Percentiles rank a stretch among this genome's conserved stretches.
Conservation (phyloP, 2,797 vertebrate genomes). For the Gymnothorax reevesii region DNA sequence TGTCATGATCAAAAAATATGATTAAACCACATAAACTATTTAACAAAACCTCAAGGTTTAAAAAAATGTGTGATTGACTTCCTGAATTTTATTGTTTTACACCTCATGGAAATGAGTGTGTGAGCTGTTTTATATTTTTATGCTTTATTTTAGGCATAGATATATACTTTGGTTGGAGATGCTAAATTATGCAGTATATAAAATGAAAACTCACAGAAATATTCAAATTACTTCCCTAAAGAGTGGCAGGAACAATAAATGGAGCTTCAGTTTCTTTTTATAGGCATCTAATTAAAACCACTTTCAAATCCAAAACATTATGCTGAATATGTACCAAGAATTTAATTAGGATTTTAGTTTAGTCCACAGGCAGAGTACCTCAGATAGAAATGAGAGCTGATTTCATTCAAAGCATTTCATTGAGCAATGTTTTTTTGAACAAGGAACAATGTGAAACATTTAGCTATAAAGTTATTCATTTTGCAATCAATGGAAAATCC, state of each 20-base stretch:
- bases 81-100: background rate
- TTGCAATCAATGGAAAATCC: background rate
- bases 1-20: background rate
- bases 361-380: background rate
- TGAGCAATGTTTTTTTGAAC: background rate
- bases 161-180: background rate
- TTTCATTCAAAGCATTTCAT: background rate
- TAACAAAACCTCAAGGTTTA: background rate
- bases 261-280: background rate
- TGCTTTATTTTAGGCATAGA: background rate
- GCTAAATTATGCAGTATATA: background rate
- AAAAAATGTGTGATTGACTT: background rate
- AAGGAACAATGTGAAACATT: background rate
- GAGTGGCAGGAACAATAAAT: background rate
- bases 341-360: conserved; percentile 16
- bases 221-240: conserved; percentile 15
- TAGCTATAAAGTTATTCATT: background rate
- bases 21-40: background rate
- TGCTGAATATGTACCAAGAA: background rate
- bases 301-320: background rate
- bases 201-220: background rate
- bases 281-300: conserved; percentile 19
- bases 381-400: conserved; percentile 1
- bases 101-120: background rate
- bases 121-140: background rate